Base-by-base conservation (phyloP, 2,888 invertebrate species). In the Zonitis immaculata region DNA sequence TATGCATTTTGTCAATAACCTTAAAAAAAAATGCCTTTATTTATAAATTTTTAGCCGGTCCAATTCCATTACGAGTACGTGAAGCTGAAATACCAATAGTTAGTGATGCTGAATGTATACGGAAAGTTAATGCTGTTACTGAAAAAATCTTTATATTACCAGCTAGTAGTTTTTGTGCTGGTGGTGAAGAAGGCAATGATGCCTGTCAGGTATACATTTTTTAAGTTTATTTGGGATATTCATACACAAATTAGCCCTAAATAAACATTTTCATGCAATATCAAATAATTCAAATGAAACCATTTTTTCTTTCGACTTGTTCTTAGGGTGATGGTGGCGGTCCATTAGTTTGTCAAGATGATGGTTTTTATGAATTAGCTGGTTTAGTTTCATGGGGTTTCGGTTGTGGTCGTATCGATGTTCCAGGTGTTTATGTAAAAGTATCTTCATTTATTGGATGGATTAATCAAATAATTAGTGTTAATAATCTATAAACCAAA, bases 381-480 rank as follows among this genome's bases (percentile, higher is more conserved):
- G 96, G 96, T 0, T 80, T 97, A 9, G 95, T 95, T 0, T 94
- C 94, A 1, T 96, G 95, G 93, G 95, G 94, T 66, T 93, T 92
- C 73, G 92, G 92, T 61, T 95, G 95, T 74, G 95, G 95, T n/a
- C 81, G 94, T 42, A 82, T 86, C 57, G 91, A 94, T 76, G 95
- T 94, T 49, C 96, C 96, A 26, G 96, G 95, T n/a, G 95, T 96
- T 57, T 96, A 96, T 75, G 95, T 95, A 25, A 93, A 95, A 79
- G 95, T 96, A 8, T 93, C 95, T 3, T 86, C 93, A 42, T 96
- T 95, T 78, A 92, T 95, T 66, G 92, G 94, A 60, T 96, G 96
- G 96, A 95, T 96, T 73, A 94, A 94, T 80, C 94, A 95, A 81
- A 95, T 95, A 66, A 95, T 95, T 72, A 93, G 93, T 72, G 94